phyloP scores from a whole-genome alignment of 2,113 vertebrate species.

The Sceloporus undulatus region DNA sequence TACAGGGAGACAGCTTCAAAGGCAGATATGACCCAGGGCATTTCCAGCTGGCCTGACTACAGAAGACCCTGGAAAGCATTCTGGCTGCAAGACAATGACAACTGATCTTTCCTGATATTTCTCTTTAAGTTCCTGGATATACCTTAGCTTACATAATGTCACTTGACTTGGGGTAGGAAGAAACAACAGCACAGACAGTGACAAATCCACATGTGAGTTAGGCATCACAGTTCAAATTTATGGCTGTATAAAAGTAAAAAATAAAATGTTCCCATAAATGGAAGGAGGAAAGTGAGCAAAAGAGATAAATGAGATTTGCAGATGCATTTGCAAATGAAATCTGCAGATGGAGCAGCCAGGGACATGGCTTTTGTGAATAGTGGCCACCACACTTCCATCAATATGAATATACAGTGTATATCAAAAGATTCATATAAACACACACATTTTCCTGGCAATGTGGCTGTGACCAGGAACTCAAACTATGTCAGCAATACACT shows the following conservation, averaged over 20 bases:
- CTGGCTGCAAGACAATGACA: conserved; percentile 43
- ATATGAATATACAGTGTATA: no score
- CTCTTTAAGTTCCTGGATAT: neutral
- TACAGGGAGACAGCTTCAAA: conserved; percentile 23
- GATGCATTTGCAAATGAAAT: neutral
- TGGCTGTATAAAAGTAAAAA: neutral
- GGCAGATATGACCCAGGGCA: conserved; percentile 50
- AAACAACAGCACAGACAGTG: conserved; percentile 18
- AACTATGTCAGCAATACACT: neutral
- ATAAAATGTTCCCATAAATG: neutral
- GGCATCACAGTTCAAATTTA: fast-evolving
- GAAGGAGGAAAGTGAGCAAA: neutral
- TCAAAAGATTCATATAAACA: no score
- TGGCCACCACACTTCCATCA: neutral
- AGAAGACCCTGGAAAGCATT: conserved; percentile 48
- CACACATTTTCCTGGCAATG: neutral
- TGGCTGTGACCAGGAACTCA: neutral
- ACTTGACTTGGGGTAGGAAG: neutral
- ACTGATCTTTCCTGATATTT: neutral
- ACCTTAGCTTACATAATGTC: conserved; percentile 29
- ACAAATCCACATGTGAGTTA: conserved; percentile 17
- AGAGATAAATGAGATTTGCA: neutral
- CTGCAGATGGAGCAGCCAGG: neutral
- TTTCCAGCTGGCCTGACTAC: conserved; percentile 47
- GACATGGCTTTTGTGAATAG: neutral